A percentile compares a stretch with the other conserved stretches of the same genome.
These are phyloP conservation scores for Montipora foliosa DNA, from an alignment of 64 coral and sea anemone species.

Conservation along the genomic window DNA sequence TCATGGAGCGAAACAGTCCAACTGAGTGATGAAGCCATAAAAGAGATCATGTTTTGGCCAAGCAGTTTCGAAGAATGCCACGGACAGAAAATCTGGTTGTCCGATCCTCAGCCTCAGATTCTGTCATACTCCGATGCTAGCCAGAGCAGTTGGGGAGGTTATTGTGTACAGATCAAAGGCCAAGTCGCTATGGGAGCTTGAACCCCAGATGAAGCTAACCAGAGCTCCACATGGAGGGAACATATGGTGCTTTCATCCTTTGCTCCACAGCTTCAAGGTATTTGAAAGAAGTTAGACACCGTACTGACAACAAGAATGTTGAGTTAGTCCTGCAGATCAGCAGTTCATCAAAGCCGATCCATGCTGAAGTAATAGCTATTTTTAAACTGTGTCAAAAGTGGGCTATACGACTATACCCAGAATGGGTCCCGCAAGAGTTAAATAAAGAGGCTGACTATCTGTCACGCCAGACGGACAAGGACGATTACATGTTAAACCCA, in stretches of 20 bases:
- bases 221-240: background rate
- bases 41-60: too few species aligned
- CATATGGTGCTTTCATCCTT: background rate
- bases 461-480: too few species aligned
- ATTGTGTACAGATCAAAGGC: background rate
- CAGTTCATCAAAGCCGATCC: too few species aligned
- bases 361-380: too few species aligned
- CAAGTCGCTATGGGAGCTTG: background rate
- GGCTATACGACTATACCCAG: too few species aligned
- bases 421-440: too few species aligned
- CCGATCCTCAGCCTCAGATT: background rate
- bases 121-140: background rate
- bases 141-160: background rate
- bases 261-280: background rate
- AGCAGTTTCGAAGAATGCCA: too few species aligned
- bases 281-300: background rate
- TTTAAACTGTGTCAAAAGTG: too few species aligned
- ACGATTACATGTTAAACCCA: too few species aligned
- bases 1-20: background rate
- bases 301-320: background rate
- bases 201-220: background rate
- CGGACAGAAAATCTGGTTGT: background rate
- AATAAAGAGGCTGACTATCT: too few species aligned
- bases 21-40: background rate
- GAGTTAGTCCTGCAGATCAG: too few species aligned